phyloP scores from a whole-genome alignment of 2,797 vertebrate species.

The Leptoclinus maculatus region DNA sequence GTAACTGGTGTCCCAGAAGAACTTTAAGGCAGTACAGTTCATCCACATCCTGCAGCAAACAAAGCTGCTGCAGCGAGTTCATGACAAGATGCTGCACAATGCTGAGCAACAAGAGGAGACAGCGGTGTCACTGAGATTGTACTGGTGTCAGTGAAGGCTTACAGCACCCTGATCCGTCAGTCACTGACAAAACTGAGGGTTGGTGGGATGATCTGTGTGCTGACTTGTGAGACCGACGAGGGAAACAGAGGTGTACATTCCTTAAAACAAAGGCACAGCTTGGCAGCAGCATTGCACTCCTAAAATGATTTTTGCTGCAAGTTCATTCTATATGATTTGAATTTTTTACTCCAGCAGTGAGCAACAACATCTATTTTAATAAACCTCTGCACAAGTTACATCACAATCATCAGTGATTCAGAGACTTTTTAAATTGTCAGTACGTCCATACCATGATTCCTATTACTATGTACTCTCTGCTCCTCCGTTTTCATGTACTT shows the following conservation, averaged over 20 bases:
- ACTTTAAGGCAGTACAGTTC: constrained; percentile 70
- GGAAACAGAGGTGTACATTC: constrained; percentile 70
- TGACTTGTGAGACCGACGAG: constrained; percentile 43
- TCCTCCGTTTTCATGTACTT: constrained; percentile 35
- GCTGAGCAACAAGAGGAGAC: constrained; percentile 48
- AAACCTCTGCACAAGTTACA: constrained; percentile 41
- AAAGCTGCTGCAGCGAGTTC: constrained; percentile 27
- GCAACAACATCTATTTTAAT: constrained; percentile 33
- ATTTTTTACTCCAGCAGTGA: constrained; percentile 36
- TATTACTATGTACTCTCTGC: constrained; percentile 41
- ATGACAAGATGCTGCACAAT: constrained; percentile 36
- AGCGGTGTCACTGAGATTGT: constrained; percentile 54
- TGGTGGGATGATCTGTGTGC: constrained; percentile 36
- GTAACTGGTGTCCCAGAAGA: constrained; percentile 45
- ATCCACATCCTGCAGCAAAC: constrained; percentile 41
- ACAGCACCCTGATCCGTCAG: constrained; percentile 55
- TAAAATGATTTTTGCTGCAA: constrained; percentile 76
- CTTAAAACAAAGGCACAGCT: constrained; percentile 87
- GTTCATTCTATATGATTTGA: constrained; percentile 59
- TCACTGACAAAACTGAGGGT: constrained; percentile 1
- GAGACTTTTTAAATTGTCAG: constrained; percentile 53
- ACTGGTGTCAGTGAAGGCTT: constrained; percentile 60
- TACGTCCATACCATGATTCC: constrained; percentile 43
- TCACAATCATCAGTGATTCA: constrained; percentile 54
- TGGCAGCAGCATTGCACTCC: constrained; percentile 80